Evolutionary conservation across 2,888 invertebrate genomes (phyloP).

Genomic region (Pinctada fucata): DNA sequence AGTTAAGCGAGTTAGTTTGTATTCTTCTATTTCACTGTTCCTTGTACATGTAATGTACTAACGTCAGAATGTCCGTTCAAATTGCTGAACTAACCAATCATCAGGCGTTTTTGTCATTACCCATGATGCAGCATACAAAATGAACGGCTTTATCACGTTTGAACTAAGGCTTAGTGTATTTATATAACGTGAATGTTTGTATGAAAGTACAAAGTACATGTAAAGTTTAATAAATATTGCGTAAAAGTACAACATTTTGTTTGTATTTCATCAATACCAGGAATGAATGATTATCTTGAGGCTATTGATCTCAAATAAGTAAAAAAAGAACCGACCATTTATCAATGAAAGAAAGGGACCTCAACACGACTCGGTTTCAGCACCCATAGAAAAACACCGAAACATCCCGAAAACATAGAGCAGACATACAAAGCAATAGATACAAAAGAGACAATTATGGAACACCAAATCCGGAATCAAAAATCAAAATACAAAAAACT

Average conservation of each 20-base stretch:
- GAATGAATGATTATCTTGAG: no score
- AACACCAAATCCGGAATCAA: no score
- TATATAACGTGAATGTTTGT: constrained; percentile 61
- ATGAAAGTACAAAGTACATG: constrained; percentile 67
- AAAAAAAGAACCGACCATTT: no score
- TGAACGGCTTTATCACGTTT: constrained; percentile 38
- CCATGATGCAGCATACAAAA: background rate
- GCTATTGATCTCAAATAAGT: no score
- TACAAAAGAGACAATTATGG: no score
- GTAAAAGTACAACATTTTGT: background rate
- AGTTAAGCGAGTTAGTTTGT: background rate
- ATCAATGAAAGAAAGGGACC: no score
- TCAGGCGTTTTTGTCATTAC: background rate
- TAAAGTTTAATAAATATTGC: constrained; percentile 67
- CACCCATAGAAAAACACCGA: no score
- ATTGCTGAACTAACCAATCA: background rate
- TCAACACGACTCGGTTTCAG: no score
- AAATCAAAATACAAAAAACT: no score
- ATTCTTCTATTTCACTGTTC: constrained; percentile 14
- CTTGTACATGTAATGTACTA: constrained; percentile 58
- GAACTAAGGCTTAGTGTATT: constrained; percentile 63
- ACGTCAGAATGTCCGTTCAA: constrained; percentile 9
- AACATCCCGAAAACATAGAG: no score
- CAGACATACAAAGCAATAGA: no score
- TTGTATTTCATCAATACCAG: no score